phyloP scores from a whole-genome alignment of 35 echinoderm and acorn worm genomes.

The Nesometra sesokonis region DNA sequence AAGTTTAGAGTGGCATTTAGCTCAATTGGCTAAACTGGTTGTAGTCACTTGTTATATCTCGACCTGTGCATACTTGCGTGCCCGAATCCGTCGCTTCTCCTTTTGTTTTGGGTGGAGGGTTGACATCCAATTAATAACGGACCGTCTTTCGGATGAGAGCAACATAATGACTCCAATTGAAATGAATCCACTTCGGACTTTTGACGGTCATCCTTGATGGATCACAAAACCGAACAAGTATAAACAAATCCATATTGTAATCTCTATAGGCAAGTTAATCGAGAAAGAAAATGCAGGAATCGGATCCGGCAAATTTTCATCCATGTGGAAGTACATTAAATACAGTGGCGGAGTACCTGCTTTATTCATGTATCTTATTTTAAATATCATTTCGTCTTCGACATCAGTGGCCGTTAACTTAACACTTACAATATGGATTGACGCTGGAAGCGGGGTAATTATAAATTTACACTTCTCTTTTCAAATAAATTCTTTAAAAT shows the following conservation, averaged over 20 bases:
- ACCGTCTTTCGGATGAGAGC: not conserved
- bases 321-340: slow-evolving; percentile 24
- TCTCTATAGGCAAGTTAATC: slow-evolving; percentile 40
- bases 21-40: too few relatives aligned
- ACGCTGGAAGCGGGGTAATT: not conserved
- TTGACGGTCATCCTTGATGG: not conserved
- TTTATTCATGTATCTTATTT: not conserved
- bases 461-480: too few relatives aligned
- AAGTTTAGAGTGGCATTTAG: too few relatives aligned
- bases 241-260: not conserved
- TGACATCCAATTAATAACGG: too few relatives aligned
- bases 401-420: not conserved
- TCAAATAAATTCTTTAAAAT: too few relatives aligned
- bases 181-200: too few relatives aligned
- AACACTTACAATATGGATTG: not conserved
- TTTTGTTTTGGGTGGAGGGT: not conserved
- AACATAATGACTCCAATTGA: not conserved
- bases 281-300: slow-evolving; percentile 38
- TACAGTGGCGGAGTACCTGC: slow-evolving; percentile 27
- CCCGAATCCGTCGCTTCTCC: too few relatives aligned
- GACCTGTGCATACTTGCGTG: too few relatives aligned
- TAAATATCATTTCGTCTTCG: not conserved
- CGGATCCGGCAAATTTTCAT: not conserved
- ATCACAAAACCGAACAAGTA: too few relatives aligned
- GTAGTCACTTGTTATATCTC: too few relatives aligned